A percentile compares a stretch with the other conserved stretches of the same genome.
Conservation (phyloP, 2,113 vertebrate species). For the Bufo gargarizans region DNA sequence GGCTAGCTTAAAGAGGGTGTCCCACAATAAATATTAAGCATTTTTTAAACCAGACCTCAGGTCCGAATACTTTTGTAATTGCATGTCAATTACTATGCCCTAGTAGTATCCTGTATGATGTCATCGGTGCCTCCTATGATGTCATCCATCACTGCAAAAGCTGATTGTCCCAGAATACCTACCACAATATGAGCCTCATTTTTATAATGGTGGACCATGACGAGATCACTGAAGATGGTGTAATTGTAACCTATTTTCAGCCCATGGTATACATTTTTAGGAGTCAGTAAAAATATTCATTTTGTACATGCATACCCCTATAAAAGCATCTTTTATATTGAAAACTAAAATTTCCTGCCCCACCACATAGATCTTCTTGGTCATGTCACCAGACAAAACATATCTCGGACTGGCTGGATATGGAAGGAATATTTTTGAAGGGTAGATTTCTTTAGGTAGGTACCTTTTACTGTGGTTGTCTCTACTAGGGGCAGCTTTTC, state of each 20-base stretch:
- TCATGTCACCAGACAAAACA: conserved; percentile 53
- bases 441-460: conserved; percentile 49
- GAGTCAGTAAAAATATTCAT: neutral
- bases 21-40: too few species aligned
- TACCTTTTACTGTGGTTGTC: conserved; percentile 36
- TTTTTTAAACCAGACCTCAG: too few species aligned
- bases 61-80: too few species aligned
- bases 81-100: too few species aligned
- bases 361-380: conserved; percentile 43
- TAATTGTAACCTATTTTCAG: conserved; percentile 2
- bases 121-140: too few species aligned
- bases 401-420: conserved; percentile 61
- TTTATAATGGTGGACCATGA: conserved; percentile 26
- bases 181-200: too few species aligned
- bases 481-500: neutral
- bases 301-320: conserved; percentile 57
- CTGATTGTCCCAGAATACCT: too few species aligned
- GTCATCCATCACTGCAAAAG: too few species aligned
- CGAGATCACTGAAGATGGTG: neutral
- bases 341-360: neutral
- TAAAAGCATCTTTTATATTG: conserved; percentile 57
- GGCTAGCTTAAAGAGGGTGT: too few species aligned
- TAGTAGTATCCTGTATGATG: too few species aligned
- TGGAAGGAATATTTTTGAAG: conserved; percentile 12
- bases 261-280: neutral